phyloP scores from a whole-genome alignment of 2,797 vertebrate species.

The Hoplostethus mediterraneus region DNA sequence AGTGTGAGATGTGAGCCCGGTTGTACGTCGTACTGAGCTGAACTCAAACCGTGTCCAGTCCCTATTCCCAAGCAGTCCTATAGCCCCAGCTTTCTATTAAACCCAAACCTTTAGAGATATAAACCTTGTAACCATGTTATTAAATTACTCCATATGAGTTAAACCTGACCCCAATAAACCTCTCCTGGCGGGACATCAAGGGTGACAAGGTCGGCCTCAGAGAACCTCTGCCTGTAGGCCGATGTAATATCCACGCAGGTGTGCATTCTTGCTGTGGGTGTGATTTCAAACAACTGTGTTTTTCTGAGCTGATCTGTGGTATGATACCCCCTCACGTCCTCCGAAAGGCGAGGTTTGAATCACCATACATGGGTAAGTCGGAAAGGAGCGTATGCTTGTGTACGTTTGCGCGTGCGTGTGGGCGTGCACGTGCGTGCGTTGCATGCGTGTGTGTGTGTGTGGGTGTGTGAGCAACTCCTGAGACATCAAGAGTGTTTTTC shows the following conservation, averaged over 20 bases:
- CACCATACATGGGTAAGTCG: conserved; percentile 46
- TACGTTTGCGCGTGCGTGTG: conserved; percentile 7
- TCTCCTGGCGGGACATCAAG: no score
- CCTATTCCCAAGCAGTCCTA: neutral
- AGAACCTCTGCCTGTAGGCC: conserved; percentile 27
- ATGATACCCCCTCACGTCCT: conserved; percentile 30
- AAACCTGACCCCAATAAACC: neutral
- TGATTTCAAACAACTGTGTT: conserved; percentile 73
- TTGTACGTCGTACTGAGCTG: neutral
- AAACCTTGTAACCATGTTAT: neutral
- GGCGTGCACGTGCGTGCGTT: conserved; percentile 7
- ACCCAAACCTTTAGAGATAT: no score
- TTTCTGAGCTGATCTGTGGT: conserved; percentile 54
- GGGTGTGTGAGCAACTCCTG: conserved; percentile 35
- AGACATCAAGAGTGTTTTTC: conserved; percentile 67
- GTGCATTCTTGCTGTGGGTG: conserved; percentile 72
- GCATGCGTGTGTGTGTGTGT: conserved; percentile 14
- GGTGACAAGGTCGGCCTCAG: conserved; percentile 7
- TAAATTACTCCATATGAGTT: neutral
- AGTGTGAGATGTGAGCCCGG: no score
- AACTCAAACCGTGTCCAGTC: neutral
- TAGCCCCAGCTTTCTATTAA: no score
- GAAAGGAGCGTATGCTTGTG: conserved; percentile 23
- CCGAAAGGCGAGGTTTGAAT: conserved; percentile 61
- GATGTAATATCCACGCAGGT: conserved; percentile 54